A percentile compares a stretch with the other conserved stretches of the same genome.
Conservation (phyloP, 2,113 vertebrate species). For the Pogona vitticeps region DNA sequence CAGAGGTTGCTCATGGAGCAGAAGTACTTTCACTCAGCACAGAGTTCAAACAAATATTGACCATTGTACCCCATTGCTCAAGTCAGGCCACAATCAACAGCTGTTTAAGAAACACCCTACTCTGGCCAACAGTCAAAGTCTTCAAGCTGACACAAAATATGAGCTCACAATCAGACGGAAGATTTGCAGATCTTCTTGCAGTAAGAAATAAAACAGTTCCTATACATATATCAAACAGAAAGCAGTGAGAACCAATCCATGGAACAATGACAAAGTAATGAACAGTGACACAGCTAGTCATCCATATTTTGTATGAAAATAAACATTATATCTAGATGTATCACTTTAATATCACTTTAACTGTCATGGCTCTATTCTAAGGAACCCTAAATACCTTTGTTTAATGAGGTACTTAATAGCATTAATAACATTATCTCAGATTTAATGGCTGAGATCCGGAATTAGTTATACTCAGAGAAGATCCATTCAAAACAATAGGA, state of each 20-base stretch:
- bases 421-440: too few relatives aligned
- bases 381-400: too few relatives aligned
- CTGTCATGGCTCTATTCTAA: too few relatives aligned
- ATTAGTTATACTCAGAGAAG: background rate
- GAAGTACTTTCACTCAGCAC: background rate
- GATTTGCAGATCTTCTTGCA: background rate
- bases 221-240: conserved; percentile 6
- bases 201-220: background rate
- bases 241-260: background rate
- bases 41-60: conserved; percentile 7
- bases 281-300: background rate
- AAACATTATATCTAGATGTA: too few relatives aligned
- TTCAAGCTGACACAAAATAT: background rate
- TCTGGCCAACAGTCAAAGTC: background rate
- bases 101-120: background rate
- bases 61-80: background rate
- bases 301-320: too few relatives aligned
- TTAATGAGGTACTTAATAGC: too few relatives aligned
- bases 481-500: background rate
- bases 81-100: background rate
- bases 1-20: background rate
- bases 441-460: too few relatives aligned
- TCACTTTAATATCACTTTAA: too few relatives aligned
- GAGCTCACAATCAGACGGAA: background rate
- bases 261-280: background rate